These are phyloP conservation scores for Pollenia labialis DNA, from an alignment of 2,888 invertebrate species.

Conservation along the genomic window DNA sequence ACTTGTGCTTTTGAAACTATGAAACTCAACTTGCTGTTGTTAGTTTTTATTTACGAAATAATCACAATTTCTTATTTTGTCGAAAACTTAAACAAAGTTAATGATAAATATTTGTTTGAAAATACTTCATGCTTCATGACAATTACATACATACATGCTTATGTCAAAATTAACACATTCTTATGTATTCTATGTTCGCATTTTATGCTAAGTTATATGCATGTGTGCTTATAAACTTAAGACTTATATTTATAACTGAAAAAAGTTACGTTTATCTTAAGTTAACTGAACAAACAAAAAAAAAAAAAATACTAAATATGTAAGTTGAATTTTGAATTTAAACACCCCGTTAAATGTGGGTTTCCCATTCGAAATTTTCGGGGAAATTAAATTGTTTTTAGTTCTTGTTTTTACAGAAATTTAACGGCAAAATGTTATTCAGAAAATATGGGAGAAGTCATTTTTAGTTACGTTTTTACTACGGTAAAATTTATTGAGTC, in stretches of 20 bases:
- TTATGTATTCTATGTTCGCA: not conserved
- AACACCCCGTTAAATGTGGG: not conserved
- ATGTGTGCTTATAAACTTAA: not conserved
- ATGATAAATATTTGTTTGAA: slow-evolving; percentile 62
- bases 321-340: slow-evolving; percentile 9
- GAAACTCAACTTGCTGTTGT: not conserved
- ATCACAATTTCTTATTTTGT: slow-evolving; percentile 61
- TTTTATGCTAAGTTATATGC: not conserved
- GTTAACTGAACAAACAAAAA: slow-evolving; percentile 32
- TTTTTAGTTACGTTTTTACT: no score
- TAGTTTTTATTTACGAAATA: slow-evolving; percentile 14
- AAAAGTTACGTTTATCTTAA: slow-evolving; percentile 52
- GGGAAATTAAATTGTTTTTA: no score
- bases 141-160: not conserved
- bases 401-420: no score
- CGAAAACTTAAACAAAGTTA: slow-evolving; percentile 62
- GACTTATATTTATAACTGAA: not conserved
- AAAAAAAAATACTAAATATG: slow-evolving; percentile 33
- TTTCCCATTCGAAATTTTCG: no score
- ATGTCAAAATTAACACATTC: not conserved
- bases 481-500: no score
- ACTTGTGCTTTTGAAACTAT: not conserved
- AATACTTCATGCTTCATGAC: slow-evolving; percentile 37
- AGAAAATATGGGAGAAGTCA: no score
- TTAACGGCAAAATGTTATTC: no score